A percentile compares a stretch with the other conserved stretches of the same genome.
Conservation (phyloP, 2,888 invertebrate species). For the Antheraea yamamai region DNA sequence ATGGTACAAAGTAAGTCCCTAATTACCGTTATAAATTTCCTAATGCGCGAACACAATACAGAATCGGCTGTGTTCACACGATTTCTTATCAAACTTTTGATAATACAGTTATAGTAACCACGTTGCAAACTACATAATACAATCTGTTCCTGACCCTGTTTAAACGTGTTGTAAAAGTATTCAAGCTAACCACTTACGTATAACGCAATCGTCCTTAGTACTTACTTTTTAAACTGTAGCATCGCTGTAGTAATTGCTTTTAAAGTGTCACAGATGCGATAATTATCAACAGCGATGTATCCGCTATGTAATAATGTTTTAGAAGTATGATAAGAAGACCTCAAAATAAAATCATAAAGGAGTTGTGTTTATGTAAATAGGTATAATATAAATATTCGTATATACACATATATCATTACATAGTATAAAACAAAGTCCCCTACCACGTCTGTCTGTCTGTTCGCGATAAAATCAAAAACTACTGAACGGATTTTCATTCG, state of each 20-base stretch:
- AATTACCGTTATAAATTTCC: background rate
- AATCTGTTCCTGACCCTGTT: slow-evolving; percentile 7
- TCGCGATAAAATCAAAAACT: no score
- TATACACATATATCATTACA: no score
- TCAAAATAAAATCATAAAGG: no score
- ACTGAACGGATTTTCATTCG: no score
- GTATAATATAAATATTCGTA: no score
- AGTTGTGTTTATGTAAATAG: no score
- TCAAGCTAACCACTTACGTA: background rate
- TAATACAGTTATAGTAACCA: background rate
- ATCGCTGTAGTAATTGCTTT: background rate
- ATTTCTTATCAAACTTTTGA: slow-evolving; percentile 7
- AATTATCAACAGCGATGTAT: background rate
- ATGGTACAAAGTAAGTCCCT: no score
- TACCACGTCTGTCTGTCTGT: no score
- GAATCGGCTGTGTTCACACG: background rate
- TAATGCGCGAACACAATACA: background rate
- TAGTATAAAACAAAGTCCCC: no score
- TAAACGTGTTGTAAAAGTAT: background rate
- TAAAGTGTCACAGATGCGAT: background rate
- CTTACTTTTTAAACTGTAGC: background rate
- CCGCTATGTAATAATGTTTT: no score
- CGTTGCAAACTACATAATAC: background rate
- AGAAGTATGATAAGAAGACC: no score
- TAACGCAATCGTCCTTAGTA: slow-evolving; percentile 6